phyloP scores from a whole-genome alignment of 2,113 vertebrate species.

The Glaucomys volans region DNA sequence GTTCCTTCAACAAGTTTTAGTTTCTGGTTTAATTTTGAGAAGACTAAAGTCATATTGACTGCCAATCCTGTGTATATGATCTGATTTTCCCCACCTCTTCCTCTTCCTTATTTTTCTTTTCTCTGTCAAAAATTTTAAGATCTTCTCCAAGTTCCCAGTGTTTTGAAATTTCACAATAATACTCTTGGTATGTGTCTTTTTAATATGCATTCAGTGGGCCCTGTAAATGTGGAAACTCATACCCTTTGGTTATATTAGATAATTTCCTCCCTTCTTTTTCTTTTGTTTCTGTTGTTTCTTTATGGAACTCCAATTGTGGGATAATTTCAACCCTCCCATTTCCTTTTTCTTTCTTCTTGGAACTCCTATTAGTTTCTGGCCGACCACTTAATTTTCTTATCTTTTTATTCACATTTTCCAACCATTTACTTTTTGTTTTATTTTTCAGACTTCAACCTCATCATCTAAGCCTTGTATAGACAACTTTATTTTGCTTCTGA shows the following conservation, averaged over 20 bases:
- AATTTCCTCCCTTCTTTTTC: background rate
- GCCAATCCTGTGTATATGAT: background rate
- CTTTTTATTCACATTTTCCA: background rate
- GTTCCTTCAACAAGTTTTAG: too few species aligned
- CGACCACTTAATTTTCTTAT: background rate
- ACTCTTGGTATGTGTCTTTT: background rate
- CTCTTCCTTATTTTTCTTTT: background rate
- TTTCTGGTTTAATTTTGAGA: background rate
- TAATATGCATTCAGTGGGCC: background rate
- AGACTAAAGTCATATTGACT: background rate
- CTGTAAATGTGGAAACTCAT: background rate
- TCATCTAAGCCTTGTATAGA: background rate
- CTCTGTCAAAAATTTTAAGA: background rate
- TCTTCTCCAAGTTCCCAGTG: background rate
- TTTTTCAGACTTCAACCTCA: background rate
- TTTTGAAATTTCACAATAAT: background rate
- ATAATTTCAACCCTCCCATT: background rate
- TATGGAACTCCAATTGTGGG: background rate
- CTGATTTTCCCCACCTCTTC: background rate
- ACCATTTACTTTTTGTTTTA: background rate
- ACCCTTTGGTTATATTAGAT: background rate
- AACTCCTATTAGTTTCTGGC: background rate
- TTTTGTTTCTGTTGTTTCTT: background rate
- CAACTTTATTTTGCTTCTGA: background rate
- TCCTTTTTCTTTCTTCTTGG: background rate